Evolutionary conservation across 1,140 invertebrate species (phyloP).

Genomic region (Caenorhabditis tropicalis): DNA sequence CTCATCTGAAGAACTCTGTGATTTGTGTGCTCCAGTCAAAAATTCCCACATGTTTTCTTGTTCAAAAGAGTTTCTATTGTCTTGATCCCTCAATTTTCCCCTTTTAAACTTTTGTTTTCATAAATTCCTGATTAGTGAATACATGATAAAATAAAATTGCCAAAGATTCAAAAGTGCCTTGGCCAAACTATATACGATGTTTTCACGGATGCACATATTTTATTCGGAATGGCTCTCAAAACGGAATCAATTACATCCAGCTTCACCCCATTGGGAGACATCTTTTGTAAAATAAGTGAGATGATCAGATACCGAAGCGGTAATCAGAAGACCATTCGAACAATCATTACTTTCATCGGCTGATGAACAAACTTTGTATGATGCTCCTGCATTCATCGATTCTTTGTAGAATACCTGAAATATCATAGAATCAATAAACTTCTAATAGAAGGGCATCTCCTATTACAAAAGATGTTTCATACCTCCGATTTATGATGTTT

Average conservation of each 20-base stretch:
- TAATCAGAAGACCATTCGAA: slow-evolving; percentile 53
- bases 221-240: neutral
- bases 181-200: neutral
- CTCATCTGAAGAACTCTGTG: slow-evolving; percentile 15
- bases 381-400: slow-evolving; percentile 46
- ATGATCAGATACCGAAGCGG: slow-evolving; percentile 49
- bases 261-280: slow-evolving; percentile 45
- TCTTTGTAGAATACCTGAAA: slow-evolving; percentile 51
- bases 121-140: slow-evolving; percentile 15
- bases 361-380: slow-evolving; percentile 46
- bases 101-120: neutral
- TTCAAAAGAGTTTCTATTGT: neutral
- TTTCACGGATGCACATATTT: neutral
- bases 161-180: slow-evolving; percentile 21
- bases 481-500: slow-evolving; percentile 57
- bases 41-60: neutral
- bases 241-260: slow-evolving; percentile 40
- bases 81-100: neutral
- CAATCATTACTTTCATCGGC: slow-evolving; percentile 52
- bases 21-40: slow-evolving; percentile 38
- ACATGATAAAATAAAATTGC: neutral
- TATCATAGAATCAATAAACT: no score
- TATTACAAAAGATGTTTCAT: neutral
- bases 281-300: slow-evolving; percentile 52
- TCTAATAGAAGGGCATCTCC: no score